Conservation (phyloP, 2,113 vertebrate genomes). For the Lepisosteus oculatus region DNA sequence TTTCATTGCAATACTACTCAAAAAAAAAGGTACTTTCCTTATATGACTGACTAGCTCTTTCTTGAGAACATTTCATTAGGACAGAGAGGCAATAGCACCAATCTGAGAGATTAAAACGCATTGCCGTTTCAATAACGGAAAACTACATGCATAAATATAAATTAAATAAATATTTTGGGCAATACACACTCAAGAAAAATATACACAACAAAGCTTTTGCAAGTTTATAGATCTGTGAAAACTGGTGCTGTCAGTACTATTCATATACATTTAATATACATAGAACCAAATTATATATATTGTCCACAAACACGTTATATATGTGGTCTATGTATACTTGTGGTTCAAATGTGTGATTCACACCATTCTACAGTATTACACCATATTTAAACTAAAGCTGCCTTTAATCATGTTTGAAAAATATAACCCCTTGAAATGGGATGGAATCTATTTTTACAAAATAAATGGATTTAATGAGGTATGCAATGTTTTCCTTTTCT, state of each 20-base stretch:
- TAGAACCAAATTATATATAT: slow-evolving; percentile 18
- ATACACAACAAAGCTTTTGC: slow-evolving; percentile 15
- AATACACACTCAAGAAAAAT: slow-evolving; percentile 29
- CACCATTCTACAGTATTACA: no score
- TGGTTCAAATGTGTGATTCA: no score
- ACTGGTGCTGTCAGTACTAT: slow-evolving; percentile 28
- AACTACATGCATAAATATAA: slow-evolving; percentile 52
- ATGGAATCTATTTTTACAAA: slow-evolving; percentile 28
- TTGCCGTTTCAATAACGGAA: slow-evolving; percentile 44
- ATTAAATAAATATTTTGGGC: slow-evolving; percentile 57
- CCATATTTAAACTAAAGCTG: no score
- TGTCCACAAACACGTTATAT: no score
- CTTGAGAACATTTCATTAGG: no score
- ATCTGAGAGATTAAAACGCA: slow-evolving; percentile 17
- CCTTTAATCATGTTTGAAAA: no score
- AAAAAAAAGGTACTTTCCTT: no score
- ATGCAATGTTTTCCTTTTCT: slow-evolving; percentile 5
- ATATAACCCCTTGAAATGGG: slow-evolving; percentile 7
- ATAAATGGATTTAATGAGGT: slow-evolving; percentile 18
- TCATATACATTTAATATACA: slow-evolving; percentile 21
- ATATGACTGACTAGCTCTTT: no score
- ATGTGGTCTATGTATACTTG: no score
- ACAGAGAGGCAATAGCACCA: slow-evolving; percentile 38
- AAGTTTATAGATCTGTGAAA: slow-evolving; percentile 21
- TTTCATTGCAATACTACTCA: no score